Evolutionary conservation across 2,113 vertebrate genomes (phyloP), one percentile per base, ranked within the genome.

Genomic region (Chloebia gouldiae): DNA sequence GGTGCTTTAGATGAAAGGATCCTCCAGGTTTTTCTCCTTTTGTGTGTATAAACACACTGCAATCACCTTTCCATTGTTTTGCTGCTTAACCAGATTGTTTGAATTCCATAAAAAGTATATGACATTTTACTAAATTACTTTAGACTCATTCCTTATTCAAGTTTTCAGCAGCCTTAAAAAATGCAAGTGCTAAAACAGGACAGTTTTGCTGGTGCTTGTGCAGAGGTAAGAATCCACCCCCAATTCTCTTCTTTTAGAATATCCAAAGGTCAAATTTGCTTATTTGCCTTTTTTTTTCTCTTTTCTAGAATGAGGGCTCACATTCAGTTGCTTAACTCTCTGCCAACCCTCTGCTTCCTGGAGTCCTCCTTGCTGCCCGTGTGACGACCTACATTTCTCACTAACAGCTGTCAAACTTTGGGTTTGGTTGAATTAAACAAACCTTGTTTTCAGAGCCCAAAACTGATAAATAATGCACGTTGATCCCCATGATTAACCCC

Each of bases 301-400:
- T 59, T 86, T 68, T 21, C 39, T 64, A 60, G 65, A 82, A 72
- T 6, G 10, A 78, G 30, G 16, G 31, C 42, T 89, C 25, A 12
- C n/a, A 51, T 65, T 72, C 11, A 12, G 23, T 28, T 79, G 17
- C 25, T 96, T 95, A 85, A 56, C 53, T 44, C 69, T 79, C 49
- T 65, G 75, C 49, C 16, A 60, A 2, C 24, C 37, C 33, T 8
- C 10, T 45, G 15, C 9, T 86, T 47, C 6, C 1, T 4, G 18
- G 1, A 21, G 51, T 4, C 13, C 13, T 77, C n/a, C 47, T 39
- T 64, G 28, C 54, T 81, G 79, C 28, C 45, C 20, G 3, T 1
- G 1, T 1, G 17, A 44, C 1, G 9, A 60, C 27, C 77, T 11
- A 1, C 3, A 1, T 39, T 80, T n/a, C 56, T 66, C 42, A 2